Evolutionary conservation across 2,797 vertebrate genomes (phyloP).

Genomic region (Esox masquinongy): DNA sequence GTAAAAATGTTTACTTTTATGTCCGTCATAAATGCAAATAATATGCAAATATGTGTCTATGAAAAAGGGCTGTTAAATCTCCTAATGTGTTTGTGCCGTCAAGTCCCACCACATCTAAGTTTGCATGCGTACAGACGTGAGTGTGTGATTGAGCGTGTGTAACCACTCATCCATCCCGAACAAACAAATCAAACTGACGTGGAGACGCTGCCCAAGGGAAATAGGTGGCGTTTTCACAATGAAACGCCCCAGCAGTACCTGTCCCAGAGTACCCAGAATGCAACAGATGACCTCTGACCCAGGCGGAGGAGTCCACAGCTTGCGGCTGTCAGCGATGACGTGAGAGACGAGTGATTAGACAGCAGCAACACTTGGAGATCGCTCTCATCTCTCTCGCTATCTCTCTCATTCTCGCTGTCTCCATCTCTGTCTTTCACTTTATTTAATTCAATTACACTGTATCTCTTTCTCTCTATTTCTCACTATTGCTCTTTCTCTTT

Average conservation of each 20-base stretch:
- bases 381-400: not conserved
- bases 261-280: slow-evolving; percentile 1
- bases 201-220: not conserved
- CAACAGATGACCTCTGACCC: slow-evolving; percentile 14
- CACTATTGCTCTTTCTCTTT: not conserved
- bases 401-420: not conserved
- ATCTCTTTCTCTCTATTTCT: not conserved
- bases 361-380: not conserved
- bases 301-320: not conserved
- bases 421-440: not conserved
- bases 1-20: not conserved
- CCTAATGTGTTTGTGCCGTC: too few relatives aligned
- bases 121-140: not conserved
- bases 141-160: not conserved
- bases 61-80: not conserved
- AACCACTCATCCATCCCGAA: not conserved
- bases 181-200: slow-evolving; percentile 20
- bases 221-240: not conserved
- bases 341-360: slow-evolving; percentile 4
- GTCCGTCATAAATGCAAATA: slow-evolving; percentile 1
- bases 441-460: too few relatives aligned
- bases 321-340: slow-evolving; percentile 16
- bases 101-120: not conserved
- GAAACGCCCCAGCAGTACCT: not conserved
- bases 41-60: not conserved